Evolutionary conservation across 2,888 invertebrate species (phyloP).

Genomic region (Ectropis crepuscularia): DNA sequence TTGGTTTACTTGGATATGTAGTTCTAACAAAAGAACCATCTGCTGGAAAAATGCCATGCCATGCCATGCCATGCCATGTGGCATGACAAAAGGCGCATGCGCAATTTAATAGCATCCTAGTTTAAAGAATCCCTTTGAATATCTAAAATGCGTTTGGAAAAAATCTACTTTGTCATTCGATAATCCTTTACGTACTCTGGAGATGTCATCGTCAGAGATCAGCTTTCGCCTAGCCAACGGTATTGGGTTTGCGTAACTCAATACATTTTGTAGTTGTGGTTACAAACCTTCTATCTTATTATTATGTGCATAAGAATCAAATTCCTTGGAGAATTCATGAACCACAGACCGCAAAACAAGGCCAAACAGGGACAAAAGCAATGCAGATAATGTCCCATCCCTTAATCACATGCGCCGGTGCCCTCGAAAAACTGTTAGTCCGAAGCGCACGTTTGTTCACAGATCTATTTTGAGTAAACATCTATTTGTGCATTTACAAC

Average conservation of each 20-base stretch:
- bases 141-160: conserved; percentile 68
- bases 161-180: conserved; percentile 80
- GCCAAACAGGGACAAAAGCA: conserved; percentile 71
- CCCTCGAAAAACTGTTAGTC: conserved; percentile 76
- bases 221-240: conserved; percentile 80
- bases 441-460: conserved; percentile 68
- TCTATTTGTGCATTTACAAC: conserved; percentile 72
- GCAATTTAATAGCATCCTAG: conserved; percentile 83
- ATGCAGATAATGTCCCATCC: conserved; percentile 81
- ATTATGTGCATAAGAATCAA: conserved; percentile 54
- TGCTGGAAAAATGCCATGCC: conserved; percentile 80
- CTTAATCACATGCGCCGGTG: conserved; percentile 84
- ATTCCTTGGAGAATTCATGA: conserved; percentile 54
- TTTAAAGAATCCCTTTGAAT: conserved; percentile 73
- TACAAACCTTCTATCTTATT: conserved; percentile 47
- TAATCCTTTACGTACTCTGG: conserved; percentile 82
- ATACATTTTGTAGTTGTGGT: conserved; percentile 65
- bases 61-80: too few relatives aligned
- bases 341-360: conserved; percentile 80
- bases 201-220: conserved; percentile 82
- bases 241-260: conserved; percentile 82
- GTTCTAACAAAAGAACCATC: conserved; percentile 73
- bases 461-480: conserved; percentile 67
- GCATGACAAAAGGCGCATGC: conserved; percentile 77
- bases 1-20: conserved; percentile 62